phyloP scores from a whole-genome alignment of 2,888 invertebrate species.

The Drosophila mettleri region DNA sequence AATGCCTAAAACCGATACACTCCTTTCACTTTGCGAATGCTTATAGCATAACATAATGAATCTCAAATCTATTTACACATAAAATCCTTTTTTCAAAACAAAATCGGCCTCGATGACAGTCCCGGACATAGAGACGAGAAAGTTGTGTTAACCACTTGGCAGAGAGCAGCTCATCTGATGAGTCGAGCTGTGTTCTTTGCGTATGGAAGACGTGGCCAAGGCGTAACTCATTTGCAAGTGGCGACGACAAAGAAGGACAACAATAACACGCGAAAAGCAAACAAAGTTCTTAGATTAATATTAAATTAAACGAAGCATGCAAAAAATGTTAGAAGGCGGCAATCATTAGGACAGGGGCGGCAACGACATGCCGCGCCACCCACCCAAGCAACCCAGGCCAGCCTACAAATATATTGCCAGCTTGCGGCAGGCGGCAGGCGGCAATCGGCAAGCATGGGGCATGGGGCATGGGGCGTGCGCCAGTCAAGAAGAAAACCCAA shows the following conservation, averaged over 20 bases:
- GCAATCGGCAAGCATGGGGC: background rate
- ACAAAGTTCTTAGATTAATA: constrained; percentile 79
- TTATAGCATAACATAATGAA: too few species aligned
- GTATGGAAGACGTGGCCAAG: constrained; percentile 3
- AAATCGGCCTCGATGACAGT: too few species aligned
- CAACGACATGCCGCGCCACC: constrained; percentile 19
- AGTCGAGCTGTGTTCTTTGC: background rate
- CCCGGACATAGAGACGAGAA: too few species aligned
- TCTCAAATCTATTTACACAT: background rate
- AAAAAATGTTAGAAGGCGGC: constrained; percentile 77
- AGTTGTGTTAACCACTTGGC: background rate
- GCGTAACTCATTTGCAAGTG: constrained; percentile 46
- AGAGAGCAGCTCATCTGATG: background rate
- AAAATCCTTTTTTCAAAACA: too few species aligned
- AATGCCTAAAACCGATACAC: too few species aligned
- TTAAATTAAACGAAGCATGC: constrained; percentile 84
- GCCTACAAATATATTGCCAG: constrained; percentile 42
- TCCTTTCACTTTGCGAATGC: too few species aligned
- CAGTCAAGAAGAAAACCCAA: constrained; percentile 50
- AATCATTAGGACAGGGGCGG: constrained; percentile 70
- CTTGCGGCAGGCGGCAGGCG: constrained; percentile 2
- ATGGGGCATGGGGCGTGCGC: constrained; percentile 10
- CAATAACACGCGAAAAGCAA: constrained; percentile 56
- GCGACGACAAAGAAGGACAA: constrained; percentile 23
- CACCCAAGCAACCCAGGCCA: constrained; percentile 5